Percentiles rank a stretch among this genome's conserved stretches.
Evolutionary conservation across 2,113 vertebrate genomes (phyloP).

Genomic region (Rhipidura dahli): DNA sequence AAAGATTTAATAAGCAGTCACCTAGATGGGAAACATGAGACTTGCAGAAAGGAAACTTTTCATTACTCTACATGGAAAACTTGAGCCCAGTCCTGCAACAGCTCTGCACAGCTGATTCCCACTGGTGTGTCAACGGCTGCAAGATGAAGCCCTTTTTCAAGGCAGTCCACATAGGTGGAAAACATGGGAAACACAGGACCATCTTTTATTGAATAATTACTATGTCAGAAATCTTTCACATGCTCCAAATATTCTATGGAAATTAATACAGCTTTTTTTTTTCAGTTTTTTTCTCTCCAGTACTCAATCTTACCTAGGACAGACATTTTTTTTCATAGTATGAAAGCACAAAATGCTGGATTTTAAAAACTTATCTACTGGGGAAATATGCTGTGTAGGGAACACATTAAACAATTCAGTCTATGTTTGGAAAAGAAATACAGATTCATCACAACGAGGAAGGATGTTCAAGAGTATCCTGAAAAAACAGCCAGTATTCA

Average conservation of each 20-base stretch:
- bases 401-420: constrained; percentile 8
- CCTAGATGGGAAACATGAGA: constrained; percentile 43
- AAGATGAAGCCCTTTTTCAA: neutral
- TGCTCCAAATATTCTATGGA: neutral
- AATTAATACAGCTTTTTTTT: neutral
- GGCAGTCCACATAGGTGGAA: neutral
- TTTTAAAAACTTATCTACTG: neutral
- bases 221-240: neutral
- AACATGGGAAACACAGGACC: neutral
- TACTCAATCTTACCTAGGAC: neutral
- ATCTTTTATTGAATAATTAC: neutral
- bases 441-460: constrained; percentile 35
- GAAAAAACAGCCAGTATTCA: constrained; percentile 7
- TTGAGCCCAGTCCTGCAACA: neutral
- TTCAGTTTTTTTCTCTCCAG: neutral
- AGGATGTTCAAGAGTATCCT: constrained; percentile 52
- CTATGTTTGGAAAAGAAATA: constrained; percentile 53
- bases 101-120: neutral
- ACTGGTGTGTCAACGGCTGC: neutral
- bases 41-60: constrained; percentile 37
- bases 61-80: neutral
- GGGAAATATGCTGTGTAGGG: neutral
- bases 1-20: constrained; percentile 61
- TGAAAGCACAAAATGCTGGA: neutral
- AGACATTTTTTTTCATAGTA: neutral